These are phyloP conservation scores for Drosophila subpulchrella DNA, from an alignment of 1,140 invertebrate species.

Conservation along the genomic window DNA sequence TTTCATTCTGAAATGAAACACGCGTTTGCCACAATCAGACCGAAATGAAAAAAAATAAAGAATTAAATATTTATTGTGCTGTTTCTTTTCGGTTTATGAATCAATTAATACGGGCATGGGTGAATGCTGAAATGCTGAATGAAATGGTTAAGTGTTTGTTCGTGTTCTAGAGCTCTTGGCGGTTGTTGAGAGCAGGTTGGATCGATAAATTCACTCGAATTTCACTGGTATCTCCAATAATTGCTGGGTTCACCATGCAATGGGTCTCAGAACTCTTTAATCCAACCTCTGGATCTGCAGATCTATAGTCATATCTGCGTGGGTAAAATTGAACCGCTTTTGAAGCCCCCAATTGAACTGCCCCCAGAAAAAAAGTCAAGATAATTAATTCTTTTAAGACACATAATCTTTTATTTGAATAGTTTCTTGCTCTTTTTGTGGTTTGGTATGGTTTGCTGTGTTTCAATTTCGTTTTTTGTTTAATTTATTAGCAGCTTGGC, in stretches of 20 bases:
- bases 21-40: conserved; percentile 45
- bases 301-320: conserved; percentile 31
- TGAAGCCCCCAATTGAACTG: conserved; percentile 33
- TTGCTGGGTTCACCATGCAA: background rate
- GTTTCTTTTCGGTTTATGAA: conserved; percentile 60
- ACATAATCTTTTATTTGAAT: conserved; percentile 83
- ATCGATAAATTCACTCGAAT: conserved; percentile 28
- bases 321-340: conserved; percentile 45
- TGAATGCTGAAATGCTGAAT: conserved; percentile 42
- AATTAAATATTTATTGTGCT: conserved; percentile 16
- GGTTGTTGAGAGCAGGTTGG: conserved; percentile 40
- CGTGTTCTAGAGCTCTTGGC: conserved; percentile 66
- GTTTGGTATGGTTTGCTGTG: conserved; percentile 40
- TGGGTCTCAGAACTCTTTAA: conserved; percentile 21
- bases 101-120: conserved; percentile 67
- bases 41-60: conserved; percentile 18
- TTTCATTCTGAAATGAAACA: conserved; percentile 49
- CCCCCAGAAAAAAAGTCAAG: conserved; percentile 60
- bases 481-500: conserved; percentile 52
- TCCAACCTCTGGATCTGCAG: conserved; percentile 19
- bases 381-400: conserved; percentile 76
- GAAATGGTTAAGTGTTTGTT: conserved; percentile 65
- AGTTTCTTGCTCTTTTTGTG: conserved; percentile 62
- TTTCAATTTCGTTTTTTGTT: conserved; percentile 28
- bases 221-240: background rate